Conservation (phyloP, 2,797 vertebrate species). For the Coilia nasus region DNA sequence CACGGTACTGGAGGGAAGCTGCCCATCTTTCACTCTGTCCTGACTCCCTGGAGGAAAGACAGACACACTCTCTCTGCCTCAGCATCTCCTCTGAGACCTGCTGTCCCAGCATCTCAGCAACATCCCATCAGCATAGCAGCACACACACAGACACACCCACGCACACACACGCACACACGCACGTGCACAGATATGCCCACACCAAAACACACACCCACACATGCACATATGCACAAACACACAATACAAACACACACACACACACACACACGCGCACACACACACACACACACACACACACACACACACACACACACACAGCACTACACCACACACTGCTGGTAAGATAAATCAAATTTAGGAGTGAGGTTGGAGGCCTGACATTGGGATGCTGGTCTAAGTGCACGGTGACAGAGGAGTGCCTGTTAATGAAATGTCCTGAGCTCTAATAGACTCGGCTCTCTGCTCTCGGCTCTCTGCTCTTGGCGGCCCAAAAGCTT, state of each 20-base stretch:
- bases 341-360: conserved; percentile 35
- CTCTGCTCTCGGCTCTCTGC: too few species aligned
- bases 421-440: conserved; percentile 46
- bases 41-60: not conserved
- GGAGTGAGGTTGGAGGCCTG: conserved; percentile 31
- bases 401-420: conserved; percentile 36
- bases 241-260: not conserved
- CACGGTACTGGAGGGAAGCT: too few species aligned
- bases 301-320: not conserved
- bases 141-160: not conserved
- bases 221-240: not conserved
- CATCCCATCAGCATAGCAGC: not conserved
- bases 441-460: conserved; percentile 37
- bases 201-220: not conserved
- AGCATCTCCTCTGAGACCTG: not conserved
- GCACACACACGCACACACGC: not conserved
- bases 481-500: conserved; percentile 16
- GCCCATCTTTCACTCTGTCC: not conserved
- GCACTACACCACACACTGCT: not conserved
- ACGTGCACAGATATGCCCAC: too few species aligned
- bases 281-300: not conserved
- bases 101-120: not conserved
- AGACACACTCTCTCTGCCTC: not conserved
- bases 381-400: conserved; percentile 24
- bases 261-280: not conserved